Evolutionary conservation across 2,113 vertebrate species (phyloP).

Genomic region (Hippocampus zosterae): DNA sequence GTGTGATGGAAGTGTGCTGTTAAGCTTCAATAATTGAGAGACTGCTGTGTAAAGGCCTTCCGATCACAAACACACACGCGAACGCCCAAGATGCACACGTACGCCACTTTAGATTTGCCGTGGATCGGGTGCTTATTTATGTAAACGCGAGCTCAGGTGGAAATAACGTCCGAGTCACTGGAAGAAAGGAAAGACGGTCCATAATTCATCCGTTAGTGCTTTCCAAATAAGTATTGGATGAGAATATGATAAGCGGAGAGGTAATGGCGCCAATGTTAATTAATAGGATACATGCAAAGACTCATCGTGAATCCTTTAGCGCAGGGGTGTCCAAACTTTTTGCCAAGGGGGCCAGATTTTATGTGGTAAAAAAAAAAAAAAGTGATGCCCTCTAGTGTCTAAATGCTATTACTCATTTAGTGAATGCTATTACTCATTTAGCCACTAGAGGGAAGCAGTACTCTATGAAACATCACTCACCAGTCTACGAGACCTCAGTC

Average conservation of each 20-base stretch:
- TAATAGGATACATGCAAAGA: not conserved
- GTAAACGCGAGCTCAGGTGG: no score
- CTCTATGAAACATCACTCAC: no score
- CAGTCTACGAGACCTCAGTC: no score
- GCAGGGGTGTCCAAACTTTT: no score
- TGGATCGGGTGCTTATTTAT: not conserved
- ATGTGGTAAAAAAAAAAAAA: no score
- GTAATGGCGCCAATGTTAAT: not conserved
- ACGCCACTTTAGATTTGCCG: not conserved
- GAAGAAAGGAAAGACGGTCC: not conserved
- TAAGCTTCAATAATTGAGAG: slow-evolving; percentile 17
- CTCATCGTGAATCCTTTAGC: not conserved
- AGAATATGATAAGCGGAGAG: not conserved
- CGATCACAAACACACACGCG: not conserved
- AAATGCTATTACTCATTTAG: no score
- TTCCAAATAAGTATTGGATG: not conserved
- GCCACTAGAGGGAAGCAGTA: no score
- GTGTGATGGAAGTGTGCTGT: slow-evolving; percentile 12
- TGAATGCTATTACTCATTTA: no score
- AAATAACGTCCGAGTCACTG: not conserved
- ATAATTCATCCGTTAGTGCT: not conserved
- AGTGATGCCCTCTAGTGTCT: no score
- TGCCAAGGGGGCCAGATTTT: no score
- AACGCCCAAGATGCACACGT: not conserved
- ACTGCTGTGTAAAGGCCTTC: slow-evolving; percentile 8